Conservation (phyloP, 2,888 invertebrate species). For the Cheilosia urbana region DNA sequence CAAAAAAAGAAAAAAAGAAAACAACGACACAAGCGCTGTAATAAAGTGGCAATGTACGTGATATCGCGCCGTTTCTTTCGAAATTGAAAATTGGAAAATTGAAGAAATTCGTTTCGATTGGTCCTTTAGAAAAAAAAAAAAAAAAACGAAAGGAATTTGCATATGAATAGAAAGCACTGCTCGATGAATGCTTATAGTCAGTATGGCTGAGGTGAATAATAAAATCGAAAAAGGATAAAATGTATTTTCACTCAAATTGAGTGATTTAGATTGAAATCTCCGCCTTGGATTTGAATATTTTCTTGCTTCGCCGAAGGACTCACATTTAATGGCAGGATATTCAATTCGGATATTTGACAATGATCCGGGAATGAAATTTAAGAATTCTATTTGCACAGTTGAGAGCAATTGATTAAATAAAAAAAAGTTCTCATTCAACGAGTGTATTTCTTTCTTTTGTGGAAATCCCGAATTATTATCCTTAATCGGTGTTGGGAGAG, state of each 20-base stretch:
- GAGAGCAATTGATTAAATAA: conserved; percentile 75
- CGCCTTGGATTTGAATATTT: conserved; percentile 59
- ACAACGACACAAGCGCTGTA: conserved; percentile 50
- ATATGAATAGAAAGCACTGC: conserved; percentile 54
- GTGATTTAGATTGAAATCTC: conserved; percentile 73
- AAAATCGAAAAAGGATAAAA: conserved; percentile 74
- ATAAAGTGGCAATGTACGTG: conserved; percentile 74
- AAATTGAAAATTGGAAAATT: conserved; percentile 75
- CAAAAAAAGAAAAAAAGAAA: conserved; percentile 23
- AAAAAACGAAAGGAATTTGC: conserved; percentile 53
- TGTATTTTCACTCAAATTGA: conserved; percentile 76
- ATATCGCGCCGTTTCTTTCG: conserved; percentile 63
- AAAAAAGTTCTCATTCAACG: conserved; percentile 18
- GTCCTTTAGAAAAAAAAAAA: conserved; percentile 30
- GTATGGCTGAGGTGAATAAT: conserved; percentile 62
- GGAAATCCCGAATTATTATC: conserved; percentile 63
- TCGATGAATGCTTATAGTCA: conserved; percentile 13
- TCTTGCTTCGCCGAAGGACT: conserved; percentile 32
- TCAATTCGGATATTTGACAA: conserved; percentile 72
- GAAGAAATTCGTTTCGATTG: conserved; percentile 68
- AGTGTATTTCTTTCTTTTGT: conserved; percentile 41
- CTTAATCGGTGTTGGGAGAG: conserved; percentile 73
- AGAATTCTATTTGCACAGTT: conserved; percentile 73
- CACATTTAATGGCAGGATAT: conserved; percentile 67
- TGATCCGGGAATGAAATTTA: conserved; percentile 67